Evolutionary conservation across 35 echinoderm and acorn worm genomes (phyloP).

Genomic region (Ptychodera flava): DNA sequence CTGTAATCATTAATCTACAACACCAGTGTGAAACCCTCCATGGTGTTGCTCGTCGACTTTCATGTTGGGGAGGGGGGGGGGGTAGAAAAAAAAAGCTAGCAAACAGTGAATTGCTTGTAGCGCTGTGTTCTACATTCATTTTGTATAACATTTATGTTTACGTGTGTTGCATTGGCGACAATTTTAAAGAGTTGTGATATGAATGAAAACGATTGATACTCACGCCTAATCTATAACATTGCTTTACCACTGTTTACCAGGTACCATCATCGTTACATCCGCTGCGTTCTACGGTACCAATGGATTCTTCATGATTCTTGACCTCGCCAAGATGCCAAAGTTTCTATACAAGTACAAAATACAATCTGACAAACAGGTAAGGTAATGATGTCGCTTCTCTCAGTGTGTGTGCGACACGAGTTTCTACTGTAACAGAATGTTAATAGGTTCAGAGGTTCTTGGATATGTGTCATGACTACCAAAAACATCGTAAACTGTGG

Average conservation of each 20-base stretch:
- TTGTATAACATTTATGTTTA: not conserved
- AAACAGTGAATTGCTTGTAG: too few species aligned
- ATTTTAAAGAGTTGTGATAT: too few species aligned
- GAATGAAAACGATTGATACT: not conserved
- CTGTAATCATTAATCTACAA: not conserved
- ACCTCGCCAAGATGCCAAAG: slow-evolving; percentile 52
- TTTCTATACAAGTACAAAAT: slow-evolving; percentile 79
- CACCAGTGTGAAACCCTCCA: too few species aligned
- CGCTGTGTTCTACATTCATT: not conserved
- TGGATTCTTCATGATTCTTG: slow-evolving; percentile 73
- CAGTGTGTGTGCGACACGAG: too few species aligned
- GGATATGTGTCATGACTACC: too few species aligned
- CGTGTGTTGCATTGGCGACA: too few species aligned
- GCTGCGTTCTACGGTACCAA: slow-evolving; percentile 52
- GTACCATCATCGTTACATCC: slow-evolving; percentile 25
- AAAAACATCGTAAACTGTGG: too few species aligned
- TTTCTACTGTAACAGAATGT: too few species aligned
- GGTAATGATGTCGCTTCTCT: slow-evolving; percentile 48
- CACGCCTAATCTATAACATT: not conserved
- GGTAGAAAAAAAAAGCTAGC: too few species aligned
- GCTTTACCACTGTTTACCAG: slow-evolving; percentile 23
- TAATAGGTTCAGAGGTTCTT: too few species aligned
- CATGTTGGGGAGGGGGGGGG: not conserved
- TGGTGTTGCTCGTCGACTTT: not conserved
- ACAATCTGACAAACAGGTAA: slow-evolving; percentile 64